Evolutionary conservation across 2,113 vertebrate species (phyloP).

Genomic region (Meles meles): DNA sequence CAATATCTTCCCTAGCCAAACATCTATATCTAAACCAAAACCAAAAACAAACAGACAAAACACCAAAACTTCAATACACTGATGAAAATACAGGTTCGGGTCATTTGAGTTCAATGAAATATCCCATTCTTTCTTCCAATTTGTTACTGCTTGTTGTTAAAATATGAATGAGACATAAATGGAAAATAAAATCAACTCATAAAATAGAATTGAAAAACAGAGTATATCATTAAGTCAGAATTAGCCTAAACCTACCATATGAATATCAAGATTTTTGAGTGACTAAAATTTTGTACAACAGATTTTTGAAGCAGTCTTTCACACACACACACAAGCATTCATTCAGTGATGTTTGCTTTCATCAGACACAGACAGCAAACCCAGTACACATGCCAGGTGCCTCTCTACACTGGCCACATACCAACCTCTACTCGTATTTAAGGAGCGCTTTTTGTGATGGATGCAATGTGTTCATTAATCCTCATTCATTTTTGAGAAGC

Average conservation of each 20-base stretch:
- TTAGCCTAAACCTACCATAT: not conserved
- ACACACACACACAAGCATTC: not conserved
- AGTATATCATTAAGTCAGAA: not conserved
- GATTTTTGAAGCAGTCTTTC: constrained; percentile 14
- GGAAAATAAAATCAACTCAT: not conserved
- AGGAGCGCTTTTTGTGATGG: not conserved
- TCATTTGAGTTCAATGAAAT: not conserved
- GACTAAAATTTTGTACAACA: not conserved
- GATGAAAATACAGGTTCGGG: not conserved
- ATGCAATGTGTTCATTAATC: constrained; percentile 25
- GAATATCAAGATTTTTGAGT: not conserved
- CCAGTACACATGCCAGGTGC: not conserved
- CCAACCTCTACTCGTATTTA: not conserved
- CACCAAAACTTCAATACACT: not conserved
- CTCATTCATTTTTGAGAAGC: not conserved
- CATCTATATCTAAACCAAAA: not conserved
- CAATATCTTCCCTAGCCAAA: not conserved
- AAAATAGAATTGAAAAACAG: not conserved
- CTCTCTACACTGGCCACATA: not conserved
- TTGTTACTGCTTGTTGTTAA: not conserved
- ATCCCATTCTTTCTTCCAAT: not conserved
- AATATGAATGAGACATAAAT: not conserved
- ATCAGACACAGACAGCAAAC: not conserved
- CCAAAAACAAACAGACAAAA: not conserved
- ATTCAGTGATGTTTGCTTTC: not conserved